Evolutionary conservation across 2,797 vertebrate genomes (phyloP).

Genomic region (Enteromius anoplus): DNA sequence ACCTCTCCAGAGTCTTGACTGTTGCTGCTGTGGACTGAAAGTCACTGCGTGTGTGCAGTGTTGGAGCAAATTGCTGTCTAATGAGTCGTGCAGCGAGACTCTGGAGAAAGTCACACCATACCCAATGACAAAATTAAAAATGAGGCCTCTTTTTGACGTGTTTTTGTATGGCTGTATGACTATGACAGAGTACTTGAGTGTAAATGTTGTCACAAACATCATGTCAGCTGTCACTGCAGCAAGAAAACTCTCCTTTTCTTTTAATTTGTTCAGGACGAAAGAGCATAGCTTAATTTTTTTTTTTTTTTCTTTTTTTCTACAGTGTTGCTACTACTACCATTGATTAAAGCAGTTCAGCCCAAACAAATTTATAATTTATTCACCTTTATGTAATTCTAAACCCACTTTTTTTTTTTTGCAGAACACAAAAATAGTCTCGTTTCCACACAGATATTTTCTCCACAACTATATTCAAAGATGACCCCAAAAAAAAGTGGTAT

Average conservation of each 20-base stretch:
- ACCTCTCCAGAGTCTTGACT: neutral
- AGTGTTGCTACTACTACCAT: neutral
- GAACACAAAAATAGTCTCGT: neutral
- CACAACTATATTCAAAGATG: neutral
- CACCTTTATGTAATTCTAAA: neutral
- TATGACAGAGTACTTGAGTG: neutral
- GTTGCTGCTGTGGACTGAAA: neutral
- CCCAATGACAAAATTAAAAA: constrained; percentile 13
- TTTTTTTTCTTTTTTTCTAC: neutral
- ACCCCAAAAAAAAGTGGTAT: neutral
- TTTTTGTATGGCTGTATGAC: constrained; percentile 14
- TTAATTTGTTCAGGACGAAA: constrained; percentile 25
- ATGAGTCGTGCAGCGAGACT: constrained; percentile 7
- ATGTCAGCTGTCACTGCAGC: constrained; percentile 8
- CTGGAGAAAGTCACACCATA: neutral
- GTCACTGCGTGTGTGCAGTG: neutral
- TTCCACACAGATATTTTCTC: neutral
- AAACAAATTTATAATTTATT: neutral
- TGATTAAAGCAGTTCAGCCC: neutral
- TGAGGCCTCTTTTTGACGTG: constrained; percentile 12
- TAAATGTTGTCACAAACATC: constrained; percentile 6
- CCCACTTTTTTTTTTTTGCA: neutral
- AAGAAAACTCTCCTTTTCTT: neutral
- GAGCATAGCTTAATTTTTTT: neutral
- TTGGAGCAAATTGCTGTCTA: constrained; percentile 8